Evolutionary conservation across 2,797 vertebrate genomes (phyloP), one percentile per base, ranked within the genome.

Genomic region (Pseudochirops cupreus): DNA sequence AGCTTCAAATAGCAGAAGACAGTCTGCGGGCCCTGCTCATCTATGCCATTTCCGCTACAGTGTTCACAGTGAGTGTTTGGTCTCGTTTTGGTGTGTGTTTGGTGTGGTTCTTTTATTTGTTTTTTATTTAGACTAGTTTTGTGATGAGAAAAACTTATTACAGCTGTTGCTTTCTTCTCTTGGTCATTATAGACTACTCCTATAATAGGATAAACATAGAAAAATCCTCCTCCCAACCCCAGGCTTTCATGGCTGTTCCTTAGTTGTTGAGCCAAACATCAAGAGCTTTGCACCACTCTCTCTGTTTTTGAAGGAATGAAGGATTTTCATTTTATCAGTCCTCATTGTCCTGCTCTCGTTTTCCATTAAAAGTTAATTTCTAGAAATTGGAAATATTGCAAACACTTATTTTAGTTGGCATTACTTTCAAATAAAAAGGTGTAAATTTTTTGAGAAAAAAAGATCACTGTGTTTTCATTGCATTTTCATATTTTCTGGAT

Each of bases 11-110:
- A 94, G 98, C 98, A 96, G 98, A 98, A 98, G 99, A 99, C 98
- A 99, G 99, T 92, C 98, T 99, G 58, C 99, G 99, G 98, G 99
- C 99, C 31, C 99, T 99, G 97, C 99, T 99, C 59, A 99, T 99
- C 97, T 99, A 99, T 96, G 99, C 99, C 92, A 99, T 99, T 91
- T 98, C 99, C 55, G 99, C 99, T 91, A 99, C 99, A 13, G 98
- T 99, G 95, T 99, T 99, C 98, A 99, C 99, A 0, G 99, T 99
- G 99, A 98, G 99, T 97, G 92, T 24, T 96, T 95, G 31, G 14
- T 52, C 55, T 94, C 95, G 53, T 92, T 33, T 50, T n/a, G n/a
- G 11, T 53, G 18, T 58, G 21, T 16, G 16, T 50, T 33, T 26
- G 4, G 10, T 24, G 3, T 56, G 3, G 3, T 50, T 54, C 89